Evolutionary conservation across 2,113 vertebrate genomes (phyloP).

Genomic region (Salminus brasiliensis): DNA sequence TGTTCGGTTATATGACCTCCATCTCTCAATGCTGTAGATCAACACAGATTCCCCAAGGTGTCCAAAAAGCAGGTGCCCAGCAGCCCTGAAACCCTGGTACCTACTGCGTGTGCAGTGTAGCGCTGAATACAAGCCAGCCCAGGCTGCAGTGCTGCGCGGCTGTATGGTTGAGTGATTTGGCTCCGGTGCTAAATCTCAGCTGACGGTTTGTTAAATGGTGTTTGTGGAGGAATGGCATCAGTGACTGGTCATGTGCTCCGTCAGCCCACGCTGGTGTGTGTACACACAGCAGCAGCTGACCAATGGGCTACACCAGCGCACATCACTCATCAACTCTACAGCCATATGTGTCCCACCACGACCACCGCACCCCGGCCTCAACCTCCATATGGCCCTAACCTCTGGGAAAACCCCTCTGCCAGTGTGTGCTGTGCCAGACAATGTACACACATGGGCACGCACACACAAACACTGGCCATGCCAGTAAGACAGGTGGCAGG

Average conservation of each 20-base stretch:
- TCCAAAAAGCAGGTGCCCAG: too few relatives aligned
- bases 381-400: slow-evolving; percentile 49
- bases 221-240: background rate
- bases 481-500: slow-evolving; percentile 41
- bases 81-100: too few relatives aligned
- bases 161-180: background rate
- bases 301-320: background rate
- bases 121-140: background rate
- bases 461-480: slow-evolving; percentile 8
- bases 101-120: background rate
- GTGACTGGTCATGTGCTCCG: background rate
- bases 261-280: background rate
- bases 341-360: slow-evolving; percentile 26
- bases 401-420: slow-evolving; percentile 33
- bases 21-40: too few relatives aligned
- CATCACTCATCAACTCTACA: slow-evolving; percentile 20
- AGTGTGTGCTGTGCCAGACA: slow-evolving; percentile 9
- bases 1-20: too few relatives aligned
- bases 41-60: too few relatives aligned
- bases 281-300: background rate
- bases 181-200: background rate
- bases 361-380: slow-evolving; percentile 23
- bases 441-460: slow-evolving; percentile 8
- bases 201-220: slow-evolving; percentile 11
- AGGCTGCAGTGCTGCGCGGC: background rate